Conservation (phyloP, 2,113 vertebrate species). For the Columba janthina region DNA sequence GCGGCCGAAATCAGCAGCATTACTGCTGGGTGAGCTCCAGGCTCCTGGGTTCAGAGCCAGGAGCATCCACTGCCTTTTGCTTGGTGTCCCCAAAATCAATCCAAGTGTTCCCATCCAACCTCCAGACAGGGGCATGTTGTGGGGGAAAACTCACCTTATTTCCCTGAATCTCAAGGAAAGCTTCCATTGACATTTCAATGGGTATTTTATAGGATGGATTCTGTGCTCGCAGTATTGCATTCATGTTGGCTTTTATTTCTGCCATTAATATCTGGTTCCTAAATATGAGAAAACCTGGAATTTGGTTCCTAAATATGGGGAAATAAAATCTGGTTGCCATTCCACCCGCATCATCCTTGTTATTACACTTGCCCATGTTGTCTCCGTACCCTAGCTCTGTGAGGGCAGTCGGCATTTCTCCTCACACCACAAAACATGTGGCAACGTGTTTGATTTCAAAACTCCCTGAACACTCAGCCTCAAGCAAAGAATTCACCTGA, state of each 20-base stretch:
- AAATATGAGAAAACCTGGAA: neutral
- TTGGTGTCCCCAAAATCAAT: neutral
- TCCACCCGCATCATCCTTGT: neutral
- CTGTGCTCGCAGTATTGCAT: neutral
- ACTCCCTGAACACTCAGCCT: neutral
- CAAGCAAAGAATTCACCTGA: neutral
- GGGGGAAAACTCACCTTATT: neutral
- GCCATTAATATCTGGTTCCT: neutral
- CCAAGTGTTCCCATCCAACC: neutral
- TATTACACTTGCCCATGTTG: neutral
- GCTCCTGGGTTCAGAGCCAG: neutral
- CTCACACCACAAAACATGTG: neutral
- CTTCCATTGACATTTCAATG: neutral
- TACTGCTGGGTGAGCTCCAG: conserved; percentile 4
- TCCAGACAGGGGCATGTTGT: neutral
- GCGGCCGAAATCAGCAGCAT: neutral
- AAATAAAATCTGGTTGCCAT: neutral
- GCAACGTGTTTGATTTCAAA: neutral
- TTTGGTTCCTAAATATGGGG: neutral
- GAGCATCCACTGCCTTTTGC: neutral
- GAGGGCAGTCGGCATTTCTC: neutral
- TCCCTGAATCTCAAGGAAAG: neutral
- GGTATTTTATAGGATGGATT: neutral
- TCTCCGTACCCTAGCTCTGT: neutral
- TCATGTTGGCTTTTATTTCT: neutral